phyloP scores from a whole-genome alignment of 1,140 invertebrate species.

The Probaryconus sp. region DNA sequence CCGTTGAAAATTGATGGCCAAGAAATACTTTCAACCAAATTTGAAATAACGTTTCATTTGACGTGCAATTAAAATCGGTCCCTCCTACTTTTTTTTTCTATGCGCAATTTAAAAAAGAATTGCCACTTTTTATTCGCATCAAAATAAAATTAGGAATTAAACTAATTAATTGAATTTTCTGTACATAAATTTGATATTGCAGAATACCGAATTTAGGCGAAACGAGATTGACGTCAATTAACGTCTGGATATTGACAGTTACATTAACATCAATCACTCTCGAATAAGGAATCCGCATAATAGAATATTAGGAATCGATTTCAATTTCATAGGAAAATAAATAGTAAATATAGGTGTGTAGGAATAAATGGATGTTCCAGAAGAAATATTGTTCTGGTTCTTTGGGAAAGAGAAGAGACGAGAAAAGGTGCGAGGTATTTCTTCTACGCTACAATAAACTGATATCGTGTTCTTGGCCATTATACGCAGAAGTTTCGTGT shows the following conservation, averaged over 20 bases:
- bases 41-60: slow-evolving; percentile 47
- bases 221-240: slow-evolving; percentile 29
- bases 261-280: slow-evolving; percentile 45
- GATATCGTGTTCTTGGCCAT: slow-evolving; percentile 62
- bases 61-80: slow-evolving; percentile 46
- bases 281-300: slow-evolving; percentile 44
- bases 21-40: too few species aligned
- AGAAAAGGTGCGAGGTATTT: slow-evolving; percentile 56
- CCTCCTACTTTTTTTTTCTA: too few species aligned
- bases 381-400: slow-evolving; percentile 58
- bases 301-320: slow-evolving; percentile 61
- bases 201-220: too few species aligned
- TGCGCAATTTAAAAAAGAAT: too few species aligned
- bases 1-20: slow-evolving; percentile 50
- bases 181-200: too few species aligned
- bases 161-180: too few species aligned
- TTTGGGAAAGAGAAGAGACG: slow-evolving; percentile 16
- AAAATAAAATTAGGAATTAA: too few species aligned
- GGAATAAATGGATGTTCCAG: slow-evolving; percentile 38
- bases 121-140: too few species aligned
- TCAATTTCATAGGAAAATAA: slow-evolving; percentile 60
- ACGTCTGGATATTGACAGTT: slow-evolving; percentile 43
- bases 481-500: slow-evolving; percentile 60
- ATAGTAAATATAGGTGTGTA: slow-evolving; percentile 56
- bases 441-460: slow-evolving; percentile 58